Evolutionary conservation across 2,888 invertebrate genomes (phyloP).

Genomic region (Cephus pulcher): DNA sequence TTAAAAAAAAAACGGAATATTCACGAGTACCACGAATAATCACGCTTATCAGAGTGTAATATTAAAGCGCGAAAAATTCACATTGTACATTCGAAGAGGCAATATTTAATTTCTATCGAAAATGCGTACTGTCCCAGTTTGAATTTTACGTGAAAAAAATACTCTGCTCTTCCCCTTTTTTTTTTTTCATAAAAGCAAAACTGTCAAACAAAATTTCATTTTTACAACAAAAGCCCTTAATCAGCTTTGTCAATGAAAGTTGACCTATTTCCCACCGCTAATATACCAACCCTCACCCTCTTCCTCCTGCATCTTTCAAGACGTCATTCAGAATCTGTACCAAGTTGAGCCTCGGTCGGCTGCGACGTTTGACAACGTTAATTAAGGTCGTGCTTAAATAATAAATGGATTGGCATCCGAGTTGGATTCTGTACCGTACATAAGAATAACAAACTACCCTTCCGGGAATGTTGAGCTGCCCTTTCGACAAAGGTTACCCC

Average conservation of each 20-base stretch:
- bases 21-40: background rate
- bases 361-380: slow-evolving; percentile 38
- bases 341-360: slow-evolving; percentile 5
- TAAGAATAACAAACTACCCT: background rate
- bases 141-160: background rate
- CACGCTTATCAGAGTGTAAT: background rate
- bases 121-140: background rate
- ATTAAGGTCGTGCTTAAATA: slow-evolving; percentile 40
- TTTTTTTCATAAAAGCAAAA: background rate
- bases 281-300: slow-evolving; percentile 37
- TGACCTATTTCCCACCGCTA: slow-evolving; percentile 29
- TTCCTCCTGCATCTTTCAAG: slow-evolving; percentile 44
- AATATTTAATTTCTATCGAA: slow-evolving; percentile 19
- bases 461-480: background rate
- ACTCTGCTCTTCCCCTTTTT: too few relatives aligned
- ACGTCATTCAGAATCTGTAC: slow-evolving; percentile 11
- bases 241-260: slow-evolving; percentile 40
- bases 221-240: slow-evolving; percentile 25
- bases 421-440: background rate
- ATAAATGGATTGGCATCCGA: slow-evolving; percentile 21
- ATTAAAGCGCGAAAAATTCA: background rate
- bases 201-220: background rate
- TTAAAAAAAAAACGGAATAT: background rate
- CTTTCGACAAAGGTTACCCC: background rate
- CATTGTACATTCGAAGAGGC: slow-evolving; percentile 6